Evolutionary conservation across 2,113 vertebrate species (phyloP), one percentile per base, ranked within the genome.

Genomic region (Cettia cetti): DNA sequence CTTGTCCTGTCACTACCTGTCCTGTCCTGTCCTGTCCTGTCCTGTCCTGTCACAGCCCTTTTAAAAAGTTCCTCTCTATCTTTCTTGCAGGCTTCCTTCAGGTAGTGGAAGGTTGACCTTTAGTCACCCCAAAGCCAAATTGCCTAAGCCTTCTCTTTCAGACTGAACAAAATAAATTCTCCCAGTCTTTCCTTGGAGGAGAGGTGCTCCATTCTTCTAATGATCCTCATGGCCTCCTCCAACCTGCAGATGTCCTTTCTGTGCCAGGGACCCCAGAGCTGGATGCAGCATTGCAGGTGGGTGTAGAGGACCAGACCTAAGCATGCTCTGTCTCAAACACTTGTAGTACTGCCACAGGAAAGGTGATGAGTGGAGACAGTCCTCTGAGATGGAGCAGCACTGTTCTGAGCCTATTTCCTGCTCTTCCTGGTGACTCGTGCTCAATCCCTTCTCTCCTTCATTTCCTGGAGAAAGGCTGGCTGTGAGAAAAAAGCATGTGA

Each of bases 311-410:
- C 40, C 28, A 47, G 21, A 27, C 13, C 17, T 28, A 45, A 54
- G 28, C n/a, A 23, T 47, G 19, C 20, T n/a, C 42, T 13, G 12
- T n/a, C 50, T 30, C 19, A 22, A 56, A 56, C 23, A n/a, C 23
- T 40, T 3, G 6, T 9, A 39, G n/a, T 24, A 15, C 28, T 64
- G 23, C 33, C 35, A 22, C 10, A 72, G 81, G 27, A 83, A 63
- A 33, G 11, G 27, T 17, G 13, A 21, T 44, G 18, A 24, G 8
- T 1, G 0, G 26, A 37, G 16, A 31, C 5, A 2, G 33, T 44
- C 16, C 47, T 24, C 11, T 0, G 0, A 44, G 22, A 7, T 44
- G 16, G 47, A 35, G 7, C 26, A 61, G 13, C 26, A 12, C 16
- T 61, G 15, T 26, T 44, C 21, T 61, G 56, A 44, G 27, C 4